Conservation (phyloP, 2,113 vertebrate genomes). For the Nycticebus coucang region DNA sequence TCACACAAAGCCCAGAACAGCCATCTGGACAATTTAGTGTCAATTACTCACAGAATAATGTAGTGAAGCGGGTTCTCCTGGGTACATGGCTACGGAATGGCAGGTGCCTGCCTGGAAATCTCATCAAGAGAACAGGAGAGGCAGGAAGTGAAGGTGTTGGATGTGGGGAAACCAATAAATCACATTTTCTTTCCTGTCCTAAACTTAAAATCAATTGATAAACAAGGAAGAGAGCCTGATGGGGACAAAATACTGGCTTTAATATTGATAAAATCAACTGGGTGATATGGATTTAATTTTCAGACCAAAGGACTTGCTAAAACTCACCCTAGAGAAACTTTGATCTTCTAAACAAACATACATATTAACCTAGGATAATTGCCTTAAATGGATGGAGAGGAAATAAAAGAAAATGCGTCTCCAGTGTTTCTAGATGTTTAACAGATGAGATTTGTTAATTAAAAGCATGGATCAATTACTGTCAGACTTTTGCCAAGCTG, state of each 20-base stretch:
- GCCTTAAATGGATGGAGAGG: neutral
- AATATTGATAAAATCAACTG: neutral
- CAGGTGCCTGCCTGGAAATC: neutral
- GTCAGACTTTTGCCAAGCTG: neutral
- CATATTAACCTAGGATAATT: neutral
- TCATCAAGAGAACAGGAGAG: neutral
- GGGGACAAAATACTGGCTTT: neutral
- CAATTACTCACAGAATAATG: neutral
- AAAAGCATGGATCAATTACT: neutral
- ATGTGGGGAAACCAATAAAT: neutral
- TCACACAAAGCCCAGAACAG: neutral
- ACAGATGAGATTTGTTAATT: constrained; percentile 50
- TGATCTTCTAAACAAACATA: neutral
- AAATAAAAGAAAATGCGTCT: constrained; percentile 3
- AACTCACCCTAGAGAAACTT: neutral
- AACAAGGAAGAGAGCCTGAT: neutral
- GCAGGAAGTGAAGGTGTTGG: neutral
- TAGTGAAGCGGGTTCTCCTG: neutral
- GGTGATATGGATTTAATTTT: neutral
- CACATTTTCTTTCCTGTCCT: neutral
- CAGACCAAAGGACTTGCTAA: neutral
- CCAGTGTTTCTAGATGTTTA: neutral
- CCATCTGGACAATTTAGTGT: neutral
- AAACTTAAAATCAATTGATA: constrained; percentile 39
- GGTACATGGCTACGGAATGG: neutral